phyloP scores from a whole-genome alignment of 1,140 invertebrate species.

The Brachionus plicatilis region DNA sequence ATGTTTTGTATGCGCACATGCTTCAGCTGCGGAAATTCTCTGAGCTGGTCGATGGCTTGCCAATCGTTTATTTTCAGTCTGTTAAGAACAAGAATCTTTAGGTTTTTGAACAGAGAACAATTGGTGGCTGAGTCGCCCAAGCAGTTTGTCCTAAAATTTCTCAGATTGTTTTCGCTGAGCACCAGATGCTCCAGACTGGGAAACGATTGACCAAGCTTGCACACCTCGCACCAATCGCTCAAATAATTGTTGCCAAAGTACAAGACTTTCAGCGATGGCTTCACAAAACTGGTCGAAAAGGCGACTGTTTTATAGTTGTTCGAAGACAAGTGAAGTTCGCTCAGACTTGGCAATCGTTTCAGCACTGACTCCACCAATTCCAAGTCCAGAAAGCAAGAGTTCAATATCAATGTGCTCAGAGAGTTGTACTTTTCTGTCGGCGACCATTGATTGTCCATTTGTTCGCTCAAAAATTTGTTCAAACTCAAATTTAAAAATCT shows the following conservation, averaged over 20 bases:
- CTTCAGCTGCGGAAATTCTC: constrained; percentile 71
- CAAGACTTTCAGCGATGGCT: constrained; percentile 66
- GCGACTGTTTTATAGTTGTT: constrained; percentile 70
- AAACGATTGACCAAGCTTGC: constrained; percentile 69
- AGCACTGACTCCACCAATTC: constrained; percentile 15
- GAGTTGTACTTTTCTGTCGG: not conserved
- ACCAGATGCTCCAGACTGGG: constrained; percentile 75
- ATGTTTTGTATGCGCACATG: constrained; percentile 69
- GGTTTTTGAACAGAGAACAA: constrained; percentile 59
- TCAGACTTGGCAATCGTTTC: constrained; percentile 58
- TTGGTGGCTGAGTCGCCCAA: not conserved
- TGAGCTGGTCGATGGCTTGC: constrained; percentile 77
- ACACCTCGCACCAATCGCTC: constrained; percentile 71
- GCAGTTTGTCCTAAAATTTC: constrained; percentile 64
- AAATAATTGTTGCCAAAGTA: constrained; percentile 65
- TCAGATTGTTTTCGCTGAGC: constrained; percentile 76
- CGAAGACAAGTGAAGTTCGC: constrained; percentile 81
- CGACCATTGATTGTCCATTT: not conserved
- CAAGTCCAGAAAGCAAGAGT: constrained; percentile 12
- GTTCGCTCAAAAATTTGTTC: not conserved
- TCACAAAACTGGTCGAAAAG: constrained; percentile 57
- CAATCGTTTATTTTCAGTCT: constrained; percentile 73
- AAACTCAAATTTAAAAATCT: constrained; percentile 39
- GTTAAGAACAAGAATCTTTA: constrained; percentile 75
- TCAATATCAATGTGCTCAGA: constrained; percentile 37